Conservation (phyloP, 2,888 invertebrate genomes). For the Chirona hameri region DNA sequence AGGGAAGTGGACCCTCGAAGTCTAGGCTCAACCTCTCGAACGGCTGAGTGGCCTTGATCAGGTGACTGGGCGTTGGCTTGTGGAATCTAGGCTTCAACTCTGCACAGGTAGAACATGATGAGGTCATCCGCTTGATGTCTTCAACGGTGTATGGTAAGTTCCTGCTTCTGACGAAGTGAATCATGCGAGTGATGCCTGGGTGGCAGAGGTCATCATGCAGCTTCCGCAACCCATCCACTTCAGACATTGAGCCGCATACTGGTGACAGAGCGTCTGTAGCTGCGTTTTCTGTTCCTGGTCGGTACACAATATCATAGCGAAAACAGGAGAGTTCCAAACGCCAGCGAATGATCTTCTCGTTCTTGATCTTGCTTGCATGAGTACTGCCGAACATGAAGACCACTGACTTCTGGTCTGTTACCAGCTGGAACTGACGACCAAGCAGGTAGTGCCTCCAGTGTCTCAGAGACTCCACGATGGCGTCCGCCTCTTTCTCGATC, state of each 20-base stretch:
- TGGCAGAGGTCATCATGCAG: constrained; percentile 38
- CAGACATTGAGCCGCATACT: constrained; percentile 9
- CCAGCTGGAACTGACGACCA: neutral
- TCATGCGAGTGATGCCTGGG: constrained; percentile 36
- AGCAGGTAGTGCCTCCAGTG: neutral
- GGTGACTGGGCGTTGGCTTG: neutral
- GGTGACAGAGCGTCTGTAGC: constrained; percentile 31
- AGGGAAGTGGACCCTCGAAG: constrained; percentile 40
- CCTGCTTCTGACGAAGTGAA: constrained; percentile 35
- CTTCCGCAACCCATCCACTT: constrained; percentile 1
- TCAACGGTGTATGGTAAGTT: constrained; percentile 36
- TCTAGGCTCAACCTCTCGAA: constrained; percentile 40
- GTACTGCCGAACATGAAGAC: too few relatives aligned
- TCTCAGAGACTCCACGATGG: constrained; percentile 32
- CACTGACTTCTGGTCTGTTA: neutral
- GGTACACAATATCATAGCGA: constrained; percentile 30
- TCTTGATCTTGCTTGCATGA: neutral
- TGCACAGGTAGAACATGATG: constrained; percentile 33
- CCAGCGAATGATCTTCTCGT: constrained; percentile 29
- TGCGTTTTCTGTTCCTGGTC: constrained; percentile 28
- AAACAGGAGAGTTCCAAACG: constrained; percentile 31
- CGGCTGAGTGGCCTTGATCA: constrained; percentile 40
- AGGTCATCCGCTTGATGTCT: constrained; percentile 32
- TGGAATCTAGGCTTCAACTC: constrained; percentile 35
- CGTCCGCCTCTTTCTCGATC: constrained; percentile 33